Conservation (phyloP, 1,140 invertebrate species). For the Drosophila fuyamai region DNA sequence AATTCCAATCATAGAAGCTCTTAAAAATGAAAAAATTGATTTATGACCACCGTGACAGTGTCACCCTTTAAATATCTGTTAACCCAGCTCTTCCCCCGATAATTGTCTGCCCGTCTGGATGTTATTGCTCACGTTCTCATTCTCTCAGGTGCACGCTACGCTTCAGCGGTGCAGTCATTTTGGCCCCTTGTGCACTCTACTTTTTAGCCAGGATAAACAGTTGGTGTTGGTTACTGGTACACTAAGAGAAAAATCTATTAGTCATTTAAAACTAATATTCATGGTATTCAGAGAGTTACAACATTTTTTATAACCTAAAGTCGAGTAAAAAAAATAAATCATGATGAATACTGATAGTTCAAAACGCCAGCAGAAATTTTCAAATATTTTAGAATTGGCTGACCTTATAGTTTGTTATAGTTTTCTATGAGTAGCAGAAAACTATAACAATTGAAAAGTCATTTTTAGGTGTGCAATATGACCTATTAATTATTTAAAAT, state of each 20-base stretch:
- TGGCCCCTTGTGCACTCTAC: conserved; percentile 16
- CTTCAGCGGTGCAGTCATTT: conserved; percentile 18
- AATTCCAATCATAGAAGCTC: neutral
- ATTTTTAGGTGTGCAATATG: too few species aligned
- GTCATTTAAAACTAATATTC: too few species aligned
- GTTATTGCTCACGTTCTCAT: conserved; percentile 62
- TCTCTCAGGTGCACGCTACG: conserved; percentile 53
- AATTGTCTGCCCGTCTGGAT: conserved; percentile 61
- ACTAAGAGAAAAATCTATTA: conserved; percentile 3
- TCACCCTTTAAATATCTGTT: conserved; percentile 24
- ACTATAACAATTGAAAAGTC: too few species aligned
- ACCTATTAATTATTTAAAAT: too few species aligned
- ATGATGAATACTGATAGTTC: too few species aligned
- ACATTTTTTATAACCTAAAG: too few species aligned
- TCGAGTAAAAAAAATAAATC: too few species aligned
- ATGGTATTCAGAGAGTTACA: too few species aligned
- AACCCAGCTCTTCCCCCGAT: conserved; percentile 17
- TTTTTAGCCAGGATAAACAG: neutral
- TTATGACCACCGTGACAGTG: conserved; percentile 35
- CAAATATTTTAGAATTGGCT: too few species aligned
- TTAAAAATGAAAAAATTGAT: neutral
- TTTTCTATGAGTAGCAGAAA: too few species aligned
- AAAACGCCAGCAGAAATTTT: too few species aligned
- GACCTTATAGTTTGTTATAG: too few species aligned
- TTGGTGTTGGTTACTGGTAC: neutral